phyloP scores from a whole-genome alignment of 1,140 invertebrate genomes.

The Drosophila varians region DNA sequence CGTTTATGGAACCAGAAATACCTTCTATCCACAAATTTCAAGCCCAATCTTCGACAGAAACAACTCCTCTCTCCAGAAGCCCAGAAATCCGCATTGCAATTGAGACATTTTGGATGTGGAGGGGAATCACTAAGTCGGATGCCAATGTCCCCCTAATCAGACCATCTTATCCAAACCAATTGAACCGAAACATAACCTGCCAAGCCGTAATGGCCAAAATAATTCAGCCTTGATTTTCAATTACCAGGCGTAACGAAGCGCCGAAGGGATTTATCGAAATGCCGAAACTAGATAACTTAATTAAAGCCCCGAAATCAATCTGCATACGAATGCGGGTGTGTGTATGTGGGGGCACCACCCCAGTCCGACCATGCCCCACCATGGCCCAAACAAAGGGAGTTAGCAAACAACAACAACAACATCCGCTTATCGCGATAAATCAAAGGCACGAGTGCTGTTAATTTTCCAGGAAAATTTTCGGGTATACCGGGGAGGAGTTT shows the following conservation, averaged over 20 bases:
- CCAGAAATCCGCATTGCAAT: too few relatives aligned
- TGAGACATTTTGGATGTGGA: too few relatives aligned
- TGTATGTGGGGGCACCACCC: neutral
- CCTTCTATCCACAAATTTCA: too few relatives aligned
- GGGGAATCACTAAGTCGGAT: too few relatives aligned
- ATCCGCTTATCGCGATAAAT: slow-evolving; percentile 78
- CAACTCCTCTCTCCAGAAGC: too few relatives aligned
- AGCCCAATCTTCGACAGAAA: too few relatives aligned
- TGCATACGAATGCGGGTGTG: slow-evolving; percentile 56
- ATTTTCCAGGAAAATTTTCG: slow-evolving; percentile 73
- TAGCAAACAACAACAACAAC: slow-evolving; percentile 38
- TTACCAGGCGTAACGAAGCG: slow-evolving; percentile 40
- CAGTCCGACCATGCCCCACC: neutral
- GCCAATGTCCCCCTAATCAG: neutral
- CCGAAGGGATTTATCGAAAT: slow-evolving; percentile 48
- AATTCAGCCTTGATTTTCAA: slow-evolving; percentile 52
- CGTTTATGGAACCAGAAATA: too few relatives aligned
- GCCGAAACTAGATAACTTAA: slow-evolving; percentile 66
- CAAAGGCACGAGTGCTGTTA: slow-evolving; percentile 79
- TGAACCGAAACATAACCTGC: slow-evolving; percentile 15
- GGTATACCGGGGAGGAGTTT: neutral
- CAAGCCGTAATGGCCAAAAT: slow-evolving; percentile 39
- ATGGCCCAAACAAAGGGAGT: slow-evolving; percentile 22
- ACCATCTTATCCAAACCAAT: neutral
- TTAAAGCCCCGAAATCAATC: slow-evolving; percentile 71